Evolutionary conservation across 2,113 vertebrate genomes (phyloP).

Genomic region (Eulemur macaco): DNA sequence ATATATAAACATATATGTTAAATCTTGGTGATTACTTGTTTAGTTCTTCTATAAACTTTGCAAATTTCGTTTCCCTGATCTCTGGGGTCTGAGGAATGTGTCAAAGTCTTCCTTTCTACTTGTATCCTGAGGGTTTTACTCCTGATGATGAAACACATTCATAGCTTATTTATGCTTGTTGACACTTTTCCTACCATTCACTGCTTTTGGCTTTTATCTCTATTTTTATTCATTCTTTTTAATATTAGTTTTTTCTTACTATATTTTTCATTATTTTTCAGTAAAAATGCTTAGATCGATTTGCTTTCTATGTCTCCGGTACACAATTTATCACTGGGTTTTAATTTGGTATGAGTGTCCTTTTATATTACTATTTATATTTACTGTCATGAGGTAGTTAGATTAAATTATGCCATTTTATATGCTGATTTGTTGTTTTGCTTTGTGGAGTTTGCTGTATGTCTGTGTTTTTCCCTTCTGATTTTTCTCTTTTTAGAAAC

Average conservation of each 20-base stretch:
- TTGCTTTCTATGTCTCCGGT: not conserved
- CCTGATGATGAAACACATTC: accelerated
- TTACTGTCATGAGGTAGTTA: not conserved
- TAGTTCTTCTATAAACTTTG: not conserved
- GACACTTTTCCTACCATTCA: not conserved
- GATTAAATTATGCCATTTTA: not conserved
- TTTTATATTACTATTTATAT: not conserved
- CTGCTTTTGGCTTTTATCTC: not conserved
- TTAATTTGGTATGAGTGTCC: too few species aligned
- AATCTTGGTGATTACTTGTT: too few species aligned
- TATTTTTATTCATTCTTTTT: not conserved
- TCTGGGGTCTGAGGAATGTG: too few species aligned
- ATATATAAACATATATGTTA: accelerated
- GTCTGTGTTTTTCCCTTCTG: too few species aligned
- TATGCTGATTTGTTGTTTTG: too few species aligned
- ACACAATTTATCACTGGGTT: not conserved
- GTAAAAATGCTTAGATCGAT: accelerated
- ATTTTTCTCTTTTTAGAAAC: not conserved
- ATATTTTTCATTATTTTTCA: not conserved
- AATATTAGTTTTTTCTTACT: not conserved
- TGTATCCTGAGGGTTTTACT: not conserved
- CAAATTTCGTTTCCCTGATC: too few species aligned
- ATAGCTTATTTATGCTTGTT: not conserved
- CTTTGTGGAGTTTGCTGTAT: not conserved
- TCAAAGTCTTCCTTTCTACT: too few species aligned